Evolutionary conservation across 2,888 invertebrate genomes (phyloP), one percentile per base, ranked within the genome.

Genomic region (Helleia helle): DNA sequence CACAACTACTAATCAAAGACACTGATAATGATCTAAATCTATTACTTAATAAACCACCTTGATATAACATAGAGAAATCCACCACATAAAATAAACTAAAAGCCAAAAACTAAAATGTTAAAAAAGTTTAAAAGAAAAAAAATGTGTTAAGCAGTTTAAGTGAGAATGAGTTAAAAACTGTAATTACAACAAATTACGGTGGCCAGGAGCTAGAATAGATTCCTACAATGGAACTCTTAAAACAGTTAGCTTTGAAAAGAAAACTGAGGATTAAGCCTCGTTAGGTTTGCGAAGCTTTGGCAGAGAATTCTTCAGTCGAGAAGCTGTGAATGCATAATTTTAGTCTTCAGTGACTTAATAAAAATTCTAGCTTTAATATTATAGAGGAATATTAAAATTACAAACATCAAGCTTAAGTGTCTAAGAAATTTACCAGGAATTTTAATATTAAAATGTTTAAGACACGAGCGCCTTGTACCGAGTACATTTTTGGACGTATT

Each of bases 241-340:
- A 44, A 48, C 38, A 45, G 49, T 49, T 49, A 43, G 43, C 42
- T 42, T 41, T 44, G 17, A 37, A 38, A 42, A 49, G 49, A 45
- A 50, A 52, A 50, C 45, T 47, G 38, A 38, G 48, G 40, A 44
- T 42, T 36, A 36, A 40, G 45, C 42, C 47, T 46, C 43, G 47
- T 50, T 48, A 48, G 44, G 28, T 28, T 39, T n/a, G 41, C 42
- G 28, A 34, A 38, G 39, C 39, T 31, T 40, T 44, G 40, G 27
- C 34, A 17, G 22, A 38, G 40, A 50, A 48, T 44, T 47, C 47
- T 43, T 38, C 40, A 39, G 43, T 31, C 31, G 31, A 25, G 39
- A 30, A 50, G 41, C 38, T 44, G 38, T 48, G 50, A 42, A 49
- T 49, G 51, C 49, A 49, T 52, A 52, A 49, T 44, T 48, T 48